Base-by-base conservation (phyloP, 2,113 vertebrate species). In the Anolis carolinensis region DNA sequence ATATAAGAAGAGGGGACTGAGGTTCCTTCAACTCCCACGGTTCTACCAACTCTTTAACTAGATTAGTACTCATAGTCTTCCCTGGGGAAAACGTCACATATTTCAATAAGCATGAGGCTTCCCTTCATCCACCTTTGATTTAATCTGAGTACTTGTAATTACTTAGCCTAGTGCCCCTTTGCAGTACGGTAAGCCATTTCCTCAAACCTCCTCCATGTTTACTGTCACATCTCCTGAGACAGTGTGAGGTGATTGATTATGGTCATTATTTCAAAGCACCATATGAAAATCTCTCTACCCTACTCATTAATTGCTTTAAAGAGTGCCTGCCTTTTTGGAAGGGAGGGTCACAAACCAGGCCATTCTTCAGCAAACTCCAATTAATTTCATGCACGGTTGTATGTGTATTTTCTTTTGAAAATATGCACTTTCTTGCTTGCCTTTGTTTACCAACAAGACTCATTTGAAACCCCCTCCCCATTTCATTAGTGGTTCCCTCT, bases 241-340 rank as follows among this genome's bases (percentile, higher is more conserved):
- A 62, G 91, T 86, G 90, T 89, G 90, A 89, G 89, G 90, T 93
- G 94, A 95, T 93, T 95, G 94, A 95, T 95, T 93, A 92, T 89
- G 88, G 93, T 95, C 94, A 95, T 95, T 95, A 94, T 94, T 95
- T 94, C 93, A 92, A 91, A 89, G 90, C 76, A 90, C 92, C 79
- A 76, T 92, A 71, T 90, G 93, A 91, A 95, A 95, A 93, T 92
- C 92, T 90, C 92, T 90, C 92, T 91, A 93, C 94, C 92, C 93
- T 89, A 89, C 68, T 95, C 88, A 85, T 93, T 95, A 94, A 95
- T 94, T 95, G 94, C 91, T 89, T 95, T 90, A 82, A 94, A 93
- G 91, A 81, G 77, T 80, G 81, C 72, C 89, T 93, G 92, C 91
- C 91, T 88, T 91, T 93, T 91, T 88, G 82, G 27, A 86, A 34